Base-by-base conservation (phyloP, 2,797 vertebrate species). In the Sebastolobus alascanus region DNA sequence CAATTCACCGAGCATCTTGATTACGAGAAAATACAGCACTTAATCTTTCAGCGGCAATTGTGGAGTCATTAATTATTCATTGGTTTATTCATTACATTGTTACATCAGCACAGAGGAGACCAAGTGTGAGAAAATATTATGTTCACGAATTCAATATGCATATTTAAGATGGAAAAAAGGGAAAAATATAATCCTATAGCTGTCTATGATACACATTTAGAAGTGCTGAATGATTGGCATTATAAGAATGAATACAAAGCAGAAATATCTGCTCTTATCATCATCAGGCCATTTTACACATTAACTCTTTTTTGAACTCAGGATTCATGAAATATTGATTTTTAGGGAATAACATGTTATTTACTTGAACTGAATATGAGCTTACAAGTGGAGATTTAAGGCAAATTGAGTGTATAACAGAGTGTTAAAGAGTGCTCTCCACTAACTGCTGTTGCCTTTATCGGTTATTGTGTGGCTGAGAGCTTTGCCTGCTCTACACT, bases 21-120 rank as follows among this genome's bases (percentile, higher is more conserved):
- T 89, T 66, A 81, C 29, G 52, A 77, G 59, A 81, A 82, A 83
- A 77, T 22, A 63, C 20, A 40, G 4, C 73, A 35, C 65, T 86
- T 89, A 80, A 89, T 90, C 54, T 84, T 86, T 79, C 74, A 75
- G 66, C 20, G 10, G 52, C 71, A 73, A 73, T 75, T 68, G 71
- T 73, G 3, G 73, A 18, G 58, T 13, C 25, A 89, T 92, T 73
- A 84, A 87, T 84, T 83, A 90, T 93, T 89, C 83, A 92, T 75
- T 0, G 80, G 56, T 66, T 82, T 83, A 77, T 82, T 84, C 73
- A 75, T 84, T 84, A 68, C 59, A 78, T 67, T 68, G 83, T 89
- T 88, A 55, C 87, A 80, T 82, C 80, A 66, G 68, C 12, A 1
- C 73, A 27, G 61, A 76, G 50, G 56, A 73, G 61, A 59, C 35